These are phyloP conservation scores for Jordanella pulchra DNA, from an alignment of 2,797 vertebrate species.

Conservation along the genomic window DNA sequence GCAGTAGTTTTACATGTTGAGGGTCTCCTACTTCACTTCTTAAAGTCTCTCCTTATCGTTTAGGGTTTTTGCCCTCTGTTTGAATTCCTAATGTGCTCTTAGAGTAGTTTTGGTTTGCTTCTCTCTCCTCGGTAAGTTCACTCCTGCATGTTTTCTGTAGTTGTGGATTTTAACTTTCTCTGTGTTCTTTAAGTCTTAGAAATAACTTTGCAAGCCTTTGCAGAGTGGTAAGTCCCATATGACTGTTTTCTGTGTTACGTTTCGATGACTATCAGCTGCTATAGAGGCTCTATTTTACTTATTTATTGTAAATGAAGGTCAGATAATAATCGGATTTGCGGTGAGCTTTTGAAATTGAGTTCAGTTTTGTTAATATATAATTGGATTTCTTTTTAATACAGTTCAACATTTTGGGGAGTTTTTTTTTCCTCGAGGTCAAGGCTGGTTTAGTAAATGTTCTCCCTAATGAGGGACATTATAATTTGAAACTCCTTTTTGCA, in stretches of 20 bases:
- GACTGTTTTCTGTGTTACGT: background rate
- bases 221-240: background rate
- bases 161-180: background rate
- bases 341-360: background rate
- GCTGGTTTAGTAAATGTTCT: background rate
- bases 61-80: background rate
- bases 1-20: background rate
- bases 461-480: background rate
- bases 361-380: background rate
- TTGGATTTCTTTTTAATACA: background rate
- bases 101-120: background rate
- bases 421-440: background rate
- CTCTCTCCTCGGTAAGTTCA: background rate
- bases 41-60: background rate
- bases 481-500: background rate
- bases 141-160: background rate
- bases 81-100: background rate
- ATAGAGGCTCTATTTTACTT: background rate
- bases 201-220: background rate
- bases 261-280: background rate
- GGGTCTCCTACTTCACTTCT: background rate
- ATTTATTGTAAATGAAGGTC: background rate
- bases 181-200: background rate
- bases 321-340: background rate
- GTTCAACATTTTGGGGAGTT: background rate